Conservation (phyloP, 2,888 invertebrate genomes). For the Steinernema hermaphroditum region DNA sequence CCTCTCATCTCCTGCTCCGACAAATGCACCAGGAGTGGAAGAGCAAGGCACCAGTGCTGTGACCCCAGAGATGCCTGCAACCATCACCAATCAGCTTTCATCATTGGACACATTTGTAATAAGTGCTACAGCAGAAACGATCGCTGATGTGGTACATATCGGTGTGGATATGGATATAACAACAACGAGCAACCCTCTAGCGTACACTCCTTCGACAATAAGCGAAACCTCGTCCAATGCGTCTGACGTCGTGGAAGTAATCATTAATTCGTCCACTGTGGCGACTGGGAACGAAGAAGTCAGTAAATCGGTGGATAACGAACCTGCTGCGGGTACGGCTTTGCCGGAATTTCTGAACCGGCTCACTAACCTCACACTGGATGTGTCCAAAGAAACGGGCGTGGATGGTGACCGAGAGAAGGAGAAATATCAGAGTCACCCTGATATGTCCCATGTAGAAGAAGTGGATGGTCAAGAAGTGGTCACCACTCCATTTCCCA, state of each 20-base stretch:
- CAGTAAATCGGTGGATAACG: background rate
- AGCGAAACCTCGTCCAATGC: background rate
- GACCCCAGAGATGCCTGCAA: too few species aligned
- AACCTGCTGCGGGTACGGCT: background rate
- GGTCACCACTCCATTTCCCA: too few species aligned
- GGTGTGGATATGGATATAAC: background rate
- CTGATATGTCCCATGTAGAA: background rate
- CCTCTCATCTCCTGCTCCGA: background rate
- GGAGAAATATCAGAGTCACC: background rate
- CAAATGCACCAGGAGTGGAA: background rate
- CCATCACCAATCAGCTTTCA: too few species aligned
- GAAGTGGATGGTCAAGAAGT: too few species aligned
- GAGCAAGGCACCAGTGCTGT: too few species aligned
- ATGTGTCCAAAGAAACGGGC: constrained; percentile 10
- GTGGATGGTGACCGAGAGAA: background rate
- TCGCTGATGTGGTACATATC: background rate
- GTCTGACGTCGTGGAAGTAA: background rate
- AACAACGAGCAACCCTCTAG: background rate
- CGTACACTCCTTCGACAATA: background rate
- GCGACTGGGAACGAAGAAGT: background rate
- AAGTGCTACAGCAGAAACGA: background rate
- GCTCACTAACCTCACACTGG: background rate
- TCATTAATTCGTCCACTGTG: background rate
- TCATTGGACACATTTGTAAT: too few species aligned
- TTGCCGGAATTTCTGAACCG: constrained; percentile 1